phyloP scores from a whole-genome alignment of 2,888 invertebrate genomes.

The Petrolisthes manimaculis region DNA sequence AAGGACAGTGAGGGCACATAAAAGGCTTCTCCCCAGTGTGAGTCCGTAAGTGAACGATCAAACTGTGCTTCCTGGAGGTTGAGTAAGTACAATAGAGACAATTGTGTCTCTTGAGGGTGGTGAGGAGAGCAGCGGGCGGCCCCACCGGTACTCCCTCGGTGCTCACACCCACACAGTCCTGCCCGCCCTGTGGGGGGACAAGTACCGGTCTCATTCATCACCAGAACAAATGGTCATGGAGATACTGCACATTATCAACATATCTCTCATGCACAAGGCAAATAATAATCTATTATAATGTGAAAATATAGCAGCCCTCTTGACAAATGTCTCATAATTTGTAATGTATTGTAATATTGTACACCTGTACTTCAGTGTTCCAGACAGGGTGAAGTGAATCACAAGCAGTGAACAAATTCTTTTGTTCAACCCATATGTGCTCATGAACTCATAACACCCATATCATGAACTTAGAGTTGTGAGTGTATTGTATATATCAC shows the following conservation, averaged over 20 bases:
- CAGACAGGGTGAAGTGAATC: no score
- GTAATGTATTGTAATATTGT: not conserved
- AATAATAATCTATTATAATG: not conserved
- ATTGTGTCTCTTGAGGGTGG: conserved; percentile 24
- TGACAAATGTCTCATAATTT: no score
- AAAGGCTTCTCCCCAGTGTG: conserved; percentile 53
- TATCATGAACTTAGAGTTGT: no score
- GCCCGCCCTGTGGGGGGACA: conserved; percentile 44
- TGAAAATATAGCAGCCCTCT: not conserved
- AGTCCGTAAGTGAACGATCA: conserved; percentile 39
- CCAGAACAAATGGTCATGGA: not conserved
- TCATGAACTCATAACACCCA: no score
- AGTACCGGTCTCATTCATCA: conserved; percentile 36
- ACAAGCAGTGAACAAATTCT: no score
- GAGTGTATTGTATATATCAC: no score
- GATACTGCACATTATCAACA: not conserved
- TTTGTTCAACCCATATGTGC: no score
- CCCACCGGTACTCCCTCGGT: conserved; percentile 6
- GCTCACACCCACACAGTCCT: conserved; percentile 26
- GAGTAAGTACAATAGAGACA: conserved; percentile 40
- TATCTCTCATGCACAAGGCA: conserved; percentile 22
- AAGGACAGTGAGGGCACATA: conserved; percentile 43
- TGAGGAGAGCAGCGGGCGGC: conserved; percentile 13
- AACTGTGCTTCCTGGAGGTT: conserved; percentile 31
- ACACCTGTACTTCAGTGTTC: not conserved